Base-by-base conservation (phyloP, 2,888 invertebrate species). In the Notodonta ziczac region DNA sequence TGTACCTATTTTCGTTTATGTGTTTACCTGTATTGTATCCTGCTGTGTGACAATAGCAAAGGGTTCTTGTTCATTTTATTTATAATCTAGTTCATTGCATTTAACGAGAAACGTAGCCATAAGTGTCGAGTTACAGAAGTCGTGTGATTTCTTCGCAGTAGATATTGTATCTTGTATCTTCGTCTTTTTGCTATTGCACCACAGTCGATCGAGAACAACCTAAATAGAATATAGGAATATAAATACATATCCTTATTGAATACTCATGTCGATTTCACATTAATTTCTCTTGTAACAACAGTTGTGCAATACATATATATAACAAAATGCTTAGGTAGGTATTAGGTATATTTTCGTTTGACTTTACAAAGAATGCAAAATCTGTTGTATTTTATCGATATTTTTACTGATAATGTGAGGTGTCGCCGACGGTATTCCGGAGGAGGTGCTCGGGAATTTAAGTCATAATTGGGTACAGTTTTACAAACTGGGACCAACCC, bases 361-460 rank as follows among this genome's bases (percentile, higher is more conserved):
- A 88, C 87, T 89, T 91, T 91, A 90, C 89, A 90, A 88, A 84
- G 78, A 87, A 90, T 89, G 85, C 87, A 89, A 90, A 88, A 88
- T 87, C 90, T 90, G 93, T 93, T 93, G 92, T 93, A 93, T 90
- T 93, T 91, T 90, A 90, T 70, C 78, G 85, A 90, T 91, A 91
- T 90, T 90, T 91, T 91, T 90, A 90, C 87, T 87, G 87, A 83
- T 90, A 84, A 81, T 81, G 69, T 74, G 84, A 80, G 85, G 71
- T 76, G 72, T 66, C 61, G 70, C 78, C 75, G 72, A 69, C 76
- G 81, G 80, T 83, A 82, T 87, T 81, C 81, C 80, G 77, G 68
- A 74, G 72, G 79, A 68, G 69, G 66, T 78, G 80, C 85, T 82
- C 85, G 76, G 77, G 76, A 79, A 82, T 87, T 87, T 91, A 90